A percentile compares a stretch with the other conserved stretches of the same genome.
Evolutionary conservation across 1,140 invertebrate species (phyloP).

Genomic region (Stenopsyche tienmushanensis): DNA sequence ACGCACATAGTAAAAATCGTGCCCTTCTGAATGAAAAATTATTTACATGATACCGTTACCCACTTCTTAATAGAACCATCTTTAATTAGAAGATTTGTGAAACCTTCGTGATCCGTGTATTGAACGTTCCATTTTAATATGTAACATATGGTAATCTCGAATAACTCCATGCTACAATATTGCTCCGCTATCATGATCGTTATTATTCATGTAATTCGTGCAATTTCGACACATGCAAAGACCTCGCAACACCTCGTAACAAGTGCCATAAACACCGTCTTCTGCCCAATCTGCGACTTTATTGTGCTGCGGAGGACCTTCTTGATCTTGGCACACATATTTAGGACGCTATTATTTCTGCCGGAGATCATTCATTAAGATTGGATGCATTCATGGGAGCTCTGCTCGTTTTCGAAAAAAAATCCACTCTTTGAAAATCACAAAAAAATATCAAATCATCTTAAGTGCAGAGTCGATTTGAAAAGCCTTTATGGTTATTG

Average conservation of each 20-base stretch:
- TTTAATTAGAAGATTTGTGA: slow-evolving; percentile 14
- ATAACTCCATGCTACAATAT: not conserved
- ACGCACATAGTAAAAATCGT: slow-evolving; percentile 18
- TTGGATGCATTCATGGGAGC: no score
- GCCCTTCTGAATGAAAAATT: slow-evolving; percentile 10
- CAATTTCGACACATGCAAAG: slow-evolving; percentile 1
- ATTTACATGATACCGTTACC: not conserved
- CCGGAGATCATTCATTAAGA: no score
- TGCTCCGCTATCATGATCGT: slow-evolving; percentile 1
- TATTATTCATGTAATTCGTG: slow-evolving; percentile 8
- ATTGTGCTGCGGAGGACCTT: not conserved
- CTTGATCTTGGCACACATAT: not conserved
- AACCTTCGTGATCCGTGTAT: not conserved
- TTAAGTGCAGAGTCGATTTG: no score
- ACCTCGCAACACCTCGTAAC: not conserved
- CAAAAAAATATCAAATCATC: no score
- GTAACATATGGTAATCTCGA: slow-evolving; percentile 15
- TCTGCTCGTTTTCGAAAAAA: no score
- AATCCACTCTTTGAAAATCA: no score
- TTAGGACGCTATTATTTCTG: no score
- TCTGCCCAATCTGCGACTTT: not conserved
- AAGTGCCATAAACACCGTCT: not conserved
- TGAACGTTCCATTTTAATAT: slow-evolving; percentile 3
- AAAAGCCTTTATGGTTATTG: no score
- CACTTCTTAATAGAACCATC: slow-evolving; percentile 8